A percentile compares a stretch with the other conserved stretches of the same genome.
phyloP scores from a whole-genome alignment of 2,888 invertebrate genomes.

The Pecten maximus region DNA sequence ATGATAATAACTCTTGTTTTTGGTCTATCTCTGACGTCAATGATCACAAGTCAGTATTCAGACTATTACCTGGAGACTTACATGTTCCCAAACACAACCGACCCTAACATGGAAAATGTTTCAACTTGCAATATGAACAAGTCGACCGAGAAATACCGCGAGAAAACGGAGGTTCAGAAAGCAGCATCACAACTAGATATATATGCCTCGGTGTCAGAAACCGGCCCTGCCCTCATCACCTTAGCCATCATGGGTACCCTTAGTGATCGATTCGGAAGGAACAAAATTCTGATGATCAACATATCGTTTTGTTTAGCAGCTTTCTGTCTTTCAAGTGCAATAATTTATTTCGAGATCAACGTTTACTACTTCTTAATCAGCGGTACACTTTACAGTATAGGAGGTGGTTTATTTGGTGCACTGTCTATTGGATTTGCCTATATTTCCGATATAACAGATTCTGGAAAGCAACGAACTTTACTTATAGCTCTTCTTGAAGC shows the following conservation, averaged over 20 bases:
- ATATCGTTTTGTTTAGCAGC: slow-evolving; percentile 49
- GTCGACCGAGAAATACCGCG: neutral
- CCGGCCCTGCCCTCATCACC: slow-evolving; percentile 51
- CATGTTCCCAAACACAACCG: neutral
- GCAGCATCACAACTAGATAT: neutral
- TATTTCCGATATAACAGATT: slow-evolving; percentile 59
- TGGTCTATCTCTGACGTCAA: neutral
- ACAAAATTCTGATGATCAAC: slow-evolving; percentile 54
- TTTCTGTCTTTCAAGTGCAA: slow-evolving; percentile 38
- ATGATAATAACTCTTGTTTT: neutral
- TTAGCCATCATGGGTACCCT: slow-evolving; percentile 56
- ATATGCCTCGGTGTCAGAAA: neutral
- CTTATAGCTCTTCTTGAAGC: slow-evolving; percentile 57
- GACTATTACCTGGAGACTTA: neutral
- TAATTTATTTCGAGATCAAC: slow-evolving; percentile 53
- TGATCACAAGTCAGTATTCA: neutral
- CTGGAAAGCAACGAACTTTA: slow-evolving; percentile 56
- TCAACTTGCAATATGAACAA: neutral
- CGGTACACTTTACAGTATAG: slow-evolving; percentile 57
- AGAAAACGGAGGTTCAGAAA: neutral
- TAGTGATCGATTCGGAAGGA: slow-evolving; percentile 60
- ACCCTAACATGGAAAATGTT: neutral
- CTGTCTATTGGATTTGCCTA: slow-evolving; percentile 53
- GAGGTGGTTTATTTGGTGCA: slow-evolving; percentile 44
- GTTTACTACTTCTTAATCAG: slow-evolving; percentile 54